Evolutionary conservation across 1,140 invertebrate species (phyloP).

Genomic region (Venturia canescens): DNA sequence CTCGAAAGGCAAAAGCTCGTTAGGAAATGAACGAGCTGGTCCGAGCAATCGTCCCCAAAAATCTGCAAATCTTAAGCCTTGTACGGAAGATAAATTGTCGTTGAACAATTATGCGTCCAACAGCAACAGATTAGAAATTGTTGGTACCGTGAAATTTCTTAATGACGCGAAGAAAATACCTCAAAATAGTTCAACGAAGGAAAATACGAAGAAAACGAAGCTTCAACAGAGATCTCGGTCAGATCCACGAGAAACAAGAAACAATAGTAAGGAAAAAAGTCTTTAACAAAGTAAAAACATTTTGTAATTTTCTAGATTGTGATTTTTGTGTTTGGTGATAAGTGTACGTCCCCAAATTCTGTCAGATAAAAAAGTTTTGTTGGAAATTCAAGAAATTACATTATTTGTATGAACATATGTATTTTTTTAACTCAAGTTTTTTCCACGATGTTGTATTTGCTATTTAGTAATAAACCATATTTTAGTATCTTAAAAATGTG

Average conservation of each 20-base stretch:
- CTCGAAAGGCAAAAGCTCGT: neutral
- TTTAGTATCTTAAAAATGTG: neutral
- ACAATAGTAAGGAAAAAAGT: neutral
- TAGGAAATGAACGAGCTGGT: neutral
- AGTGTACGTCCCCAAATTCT: neutral
- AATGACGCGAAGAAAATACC: neutral
- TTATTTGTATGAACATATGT: slow-evolving; percentile 10
- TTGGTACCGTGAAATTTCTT: neutral
- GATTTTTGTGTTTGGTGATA: too few species aligned
- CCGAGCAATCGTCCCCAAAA: neutral
- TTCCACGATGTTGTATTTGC: slow-evolving; percentile 2
- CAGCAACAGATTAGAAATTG: neutral
- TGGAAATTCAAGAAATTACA: neutral
- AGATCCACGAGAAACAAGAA: slow-evolving; percentile 10
- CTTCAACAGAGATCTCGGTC: slow-evolving; percentile 21
- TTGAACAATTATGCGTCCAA: neutral
- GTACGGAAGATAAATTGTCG: neutral
- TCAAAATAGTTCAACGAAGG: neutral
- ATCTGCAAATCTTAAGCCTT: neutral
- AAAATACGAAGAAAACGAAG: slow-evolving; percentile 1
- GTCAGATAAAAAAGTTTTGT: neutral
- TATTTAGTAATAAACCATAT: slow-evolving; percentile 6
- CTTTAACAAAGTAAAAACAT: neutral
- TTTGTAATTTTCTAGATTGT: neutral
- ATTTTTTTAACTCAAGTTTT: neutral